phyloP scores from a whole-genome alignment of 2,888 invertebrate genomes.

The Agrotis puta region DNA sequence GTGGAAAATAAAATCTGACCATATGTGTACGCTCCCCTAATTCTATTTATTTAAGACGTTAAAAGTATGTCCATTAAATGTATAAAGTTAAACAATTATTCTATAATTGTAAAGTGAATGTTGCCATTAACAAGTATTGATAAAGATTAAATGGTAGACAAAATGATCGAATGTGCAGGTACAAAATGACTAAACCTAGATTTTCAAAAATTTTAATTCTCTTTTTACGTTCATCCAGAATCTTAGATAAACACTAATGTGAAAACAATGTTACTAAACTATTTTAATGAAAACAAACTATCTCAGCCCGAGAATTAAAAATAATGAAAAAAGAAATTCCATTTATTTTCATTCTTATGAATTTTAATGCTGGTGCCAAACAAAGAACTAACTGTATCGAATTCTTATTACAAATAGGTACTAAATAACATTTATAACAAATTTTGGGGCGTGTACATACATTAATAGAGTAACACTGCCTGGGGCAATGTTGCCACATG shows the following conservation, averaged over 20 bases:
- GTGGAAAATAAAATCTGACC: too few species aligned
- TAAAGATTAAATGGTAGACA: background rate
- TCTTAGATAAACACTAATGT: constrained; percentile 21
- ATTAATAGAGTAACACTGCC: constrained; percentile 35
- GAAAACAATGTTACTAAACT: constrained; percentile 9
- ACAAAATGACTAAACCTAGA: background rate
- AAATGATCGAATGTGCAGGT: background rate
- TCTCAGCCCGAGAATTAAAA: background rate
- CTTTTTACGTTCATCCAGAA: background rate
- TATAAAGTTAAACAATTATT: too few species aligned
- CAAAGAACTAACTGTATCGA: constrained; percentile 29
- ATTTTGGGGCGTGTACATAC: constrained; percentile 35
- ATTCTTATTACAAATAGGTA: constrained; percentile 17
- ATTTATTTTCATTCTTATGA: background rate
- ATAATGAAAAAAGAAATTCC: background rate
- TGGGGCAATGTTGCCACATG: constrained; percentile 61
- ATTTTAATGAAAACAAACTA: background rate
- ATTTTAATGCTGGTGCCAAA: background rate
- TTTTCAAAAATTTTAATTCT: background rate
- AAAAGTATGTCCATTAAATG: too few species aligned
- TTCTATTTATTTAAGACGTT: too few species aligned
- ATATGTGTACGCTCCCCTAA: too few species aligned
- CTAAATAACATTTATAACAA: constrained; percentile 42
- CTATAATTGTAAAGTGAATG: background rate
- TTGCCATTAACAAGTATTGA: background rate